Percentiles rank a stretch among this genome's conserved stretches.
These are phyloP conservation scores for Gymnothorax reevesii DNA, from an alignment of 2,797 vertebrate species.

Conservation along the genomic window DNA sequence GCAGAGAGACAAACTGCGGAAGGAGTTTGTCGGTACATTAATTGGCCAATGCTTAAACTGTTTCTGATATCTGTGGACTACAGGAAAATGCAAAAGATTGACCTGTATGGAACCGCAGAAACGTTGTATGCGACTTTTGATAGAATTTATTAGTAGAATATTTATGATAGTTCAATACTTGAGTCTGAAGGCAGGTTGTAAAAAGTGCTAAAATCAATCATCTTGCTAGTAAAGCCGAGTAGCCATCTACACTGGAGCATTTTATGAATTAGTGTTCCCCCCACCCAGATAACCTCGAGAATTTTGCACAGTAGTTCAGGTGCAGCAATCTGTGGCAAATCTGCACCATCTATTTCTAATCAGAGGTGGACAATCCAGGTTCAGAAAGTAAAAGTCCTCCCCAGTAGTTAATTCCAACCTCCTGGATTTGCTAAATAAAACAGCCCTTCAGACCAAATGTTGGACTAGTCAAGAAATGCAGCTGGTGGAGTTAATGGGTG, in stretches of 20 bases:
- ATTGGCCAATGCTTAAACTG: not conserved
- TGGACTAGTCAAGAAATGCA: no score
- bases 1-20: constrained; percentile 84
- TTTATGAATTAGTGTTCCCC: constrained; percentile 25
- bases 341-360: constrained; percentile 27
- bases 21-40: constrained; percentile 89
- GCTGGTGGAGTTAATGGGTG: no score
- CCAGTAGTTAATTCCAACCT: no score
- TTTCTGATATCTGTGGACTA: not conserved
- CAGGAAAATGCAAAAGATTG: not conserved
- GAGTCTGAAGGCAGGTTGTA: not conserved
- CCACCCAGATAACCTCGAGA: constrained; percentile 30
- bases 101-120: no score
- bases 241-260: constrained; percentile 16
- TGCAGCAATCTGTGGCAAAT: constrained; percentile 47
- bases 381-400: no score
- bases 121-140: no score
- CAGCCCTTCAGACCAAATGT: no score
- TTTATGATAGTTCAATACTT: no score
- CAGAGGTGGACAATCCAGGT: constrained; percentile 25
- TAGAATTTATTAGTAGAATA: no score
- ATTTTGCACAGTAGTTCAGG: constrained; percentile 48
- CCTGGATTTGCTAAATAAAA: no score
- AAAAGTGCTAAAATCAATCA: constrained; percentile 13
- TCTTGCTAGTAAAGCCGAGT: constrained; percentile 28